A percentile compares a stretch with the other conserved stretches of the same genome.
These are phyloP conservation scores for Iguana delicatissima DNA, from an alignment of 2,797 vertebrate species.

Conservation along the genomic window DNA sequence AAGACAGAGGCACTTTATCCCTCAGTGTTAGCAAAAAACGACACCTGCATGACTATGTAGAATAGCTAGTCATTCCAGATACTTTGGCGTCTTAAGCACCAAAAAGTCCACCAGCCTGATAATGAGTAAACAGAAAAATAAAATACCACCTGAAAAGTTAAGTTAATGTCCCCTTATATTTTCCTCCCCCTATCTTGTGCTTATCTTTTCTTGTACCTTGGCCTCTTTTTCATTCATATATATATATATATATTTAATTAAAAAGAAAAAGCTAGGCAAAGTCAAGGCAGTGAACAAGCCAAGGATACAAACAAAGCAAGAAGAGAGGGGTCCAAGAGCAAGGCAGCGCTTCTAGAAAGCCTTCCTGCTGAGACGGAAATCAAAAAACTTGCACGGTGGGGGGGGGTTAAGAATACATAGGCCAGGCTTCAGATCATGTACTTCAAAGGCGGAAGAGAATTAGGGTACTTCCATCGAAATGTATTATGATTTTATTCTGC, in stretches of 20 bases:
- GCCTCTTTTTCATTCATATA: not conserved
- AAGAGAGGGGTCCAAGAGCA: not conserved
- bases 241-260: not conserved
- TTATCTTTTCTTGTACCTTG: not conserved
- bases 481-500: constrained; percentile 38
- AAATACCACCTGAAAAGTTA: not conserved
- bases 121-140: not conserved
- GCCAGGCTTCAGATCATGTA: constrained; percentile 8
- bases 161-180: not conserved
- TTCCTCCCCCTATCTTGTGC: too few species aligned
- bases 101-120: not conserved
- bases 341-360: not conserved
- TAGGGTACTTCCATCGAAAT: constrained; percentile 42
- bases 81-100: not conserved
- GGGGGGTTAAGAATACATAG: not conserved
- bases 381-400: not conserved
- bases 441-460: constrained; percentile 57
- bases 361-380: not conserved
- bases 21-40: not conserved
- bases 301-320: not conserved
- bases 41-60: not conserved
- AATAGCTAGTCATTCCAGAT: not conserved
- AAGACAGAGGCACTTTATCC: not conserved
- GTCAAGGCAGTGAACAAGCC: not conserved
- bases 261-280: too few species aligned